A percentile compares a stretch with the other conserved stretches of the same genome.
Evolutionary conservation across 1,140 invertebrate genomes (phyloP).

Genomic region (Apis cerana): DNA sequence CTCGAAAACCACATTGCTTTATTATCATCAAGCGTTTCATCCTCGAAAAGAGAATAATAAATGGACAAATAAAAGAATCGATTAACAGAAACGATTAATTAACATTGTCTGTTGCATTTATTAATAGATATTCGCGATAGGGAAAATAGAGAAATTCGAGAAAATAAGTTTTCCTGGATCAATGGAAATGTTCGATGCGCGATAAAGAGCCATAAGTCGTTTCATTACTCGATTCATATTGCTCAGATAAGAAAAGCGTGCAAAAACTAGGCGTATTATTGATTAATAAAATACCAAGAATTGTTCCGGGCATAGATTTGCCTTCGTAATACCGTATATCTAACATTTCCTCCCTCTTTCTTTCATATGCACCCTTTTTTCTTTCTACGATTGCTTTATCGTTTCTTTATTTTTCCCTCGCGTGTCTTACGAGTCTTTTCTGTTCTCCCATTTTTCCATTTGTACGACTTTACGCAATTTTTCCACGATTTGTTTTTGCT

Average conservation of each 20-base stretch:
- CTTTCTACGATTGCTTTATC: background rate
- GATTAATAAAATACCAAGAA: slow-evolving; percentile 27
- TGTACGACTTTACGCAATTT: background rate
- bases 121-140: background rate
- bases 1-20: too few species aligned
- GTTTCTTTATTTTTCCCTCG: slow-evolving; percentile 9
- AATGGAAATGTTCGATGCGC: background rate
- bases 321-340: background rate
- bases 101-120: background rate
- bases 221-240: background rate
- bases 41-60: background rate
- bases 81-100: background rate
- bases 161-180: slow-evolving; percentile 3
- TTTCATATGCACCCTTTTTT: background rate
- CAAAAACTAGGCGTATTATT: background rate
- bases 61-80: background rate
- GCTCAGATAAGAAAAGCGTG: background rate
- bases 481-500: background rate
- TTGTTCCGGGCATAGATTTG: background rate
- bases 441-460: background rate
- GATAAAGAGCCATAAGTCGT: background rate
- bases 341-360: background rate
- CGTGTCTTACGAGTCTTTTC: background rate
- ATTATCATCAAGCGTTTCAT: background rate
- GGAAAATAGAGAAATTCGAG: background rate